phyloP scores from a whole-genome alignment of 2,797 vertebrate genomes.

The Pogonophryne albipinna region DNA sequence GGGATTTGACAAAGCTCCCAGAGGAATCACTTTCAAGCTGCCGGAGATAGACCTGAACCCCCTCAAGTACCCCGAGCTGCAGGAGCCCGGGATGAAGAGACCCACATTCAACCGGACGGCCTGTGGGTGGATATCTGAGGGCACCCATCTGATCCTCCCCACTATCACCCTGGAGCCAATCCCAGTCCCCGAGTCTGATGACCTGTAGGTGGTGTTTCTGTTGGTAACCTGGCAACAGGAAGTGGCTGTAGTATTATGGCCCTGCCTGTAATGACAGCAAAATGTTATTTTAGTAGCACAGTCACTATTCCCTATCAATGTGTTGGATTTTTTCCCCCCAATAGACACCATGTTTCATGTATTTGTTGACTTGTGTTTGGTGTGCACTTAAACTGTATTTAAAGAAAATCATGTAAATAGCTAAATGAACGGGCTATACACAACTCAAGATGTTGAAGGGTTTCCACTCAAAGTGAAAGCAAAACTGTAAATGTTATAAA shows the following conservation, averaged over 20 bases:
- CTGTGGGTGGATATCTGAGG: slow-evolving; percentile 94
- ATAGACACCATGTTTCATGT: slow-evolving; percentile 39
- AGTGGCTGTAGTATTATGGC: slow-evolving; percentile 19
- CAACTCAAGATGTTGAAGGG: neutral
- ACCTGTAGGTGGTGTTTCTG: slow-evolving; percentile 84
- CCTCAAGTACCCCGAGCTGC: slow-evolving; percentile 89
- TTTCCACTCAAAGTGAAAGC: slow-evolving; percentile 21
- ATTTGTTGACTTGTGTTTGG: slow-evolving; percentile 43
- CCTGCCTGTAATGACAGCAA: neutral
- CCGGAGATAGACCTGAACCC: slow-evolving; percentile 91
- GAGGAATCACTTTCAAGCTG: slow-evolving; percentile 94
- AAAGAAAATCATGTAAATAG: slow-evolving; percentile 59
- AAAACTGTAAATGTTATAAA: slow-evolving; percentile 54
- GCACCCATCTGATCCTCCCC: slow-evolving; percentile 88
- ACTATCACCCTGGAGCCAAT: slow-evolving; percentile 84
- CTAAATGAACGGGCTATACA: slow-evolving; percentile 19
- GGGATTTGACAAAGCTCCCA: slow-evolving; percentile 95
- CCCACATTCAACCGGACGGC: slow-evolving; percentile 97
- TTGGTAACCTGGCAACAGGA: slow-evolving; percentile 7
- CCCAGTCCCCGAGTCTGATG: slow-evolving; percentile 92
- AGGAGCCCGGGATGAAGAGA: slow-evolving; percentile 87
- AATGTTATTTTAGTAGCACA: slow-evolving; percentile 6
- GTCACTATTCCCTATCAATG: slow-evolving; percentile 4
- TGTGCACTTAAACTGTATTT: slow-evolving; percentile 16
- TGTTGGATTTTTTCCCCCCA: neutral